Percentiles rank a stretch among this genome's conserved stretches.
phyloP scores from a whole-genome alignment of 1,140 invertebrate genomes.

The Agrypnia vestita region DNA sequence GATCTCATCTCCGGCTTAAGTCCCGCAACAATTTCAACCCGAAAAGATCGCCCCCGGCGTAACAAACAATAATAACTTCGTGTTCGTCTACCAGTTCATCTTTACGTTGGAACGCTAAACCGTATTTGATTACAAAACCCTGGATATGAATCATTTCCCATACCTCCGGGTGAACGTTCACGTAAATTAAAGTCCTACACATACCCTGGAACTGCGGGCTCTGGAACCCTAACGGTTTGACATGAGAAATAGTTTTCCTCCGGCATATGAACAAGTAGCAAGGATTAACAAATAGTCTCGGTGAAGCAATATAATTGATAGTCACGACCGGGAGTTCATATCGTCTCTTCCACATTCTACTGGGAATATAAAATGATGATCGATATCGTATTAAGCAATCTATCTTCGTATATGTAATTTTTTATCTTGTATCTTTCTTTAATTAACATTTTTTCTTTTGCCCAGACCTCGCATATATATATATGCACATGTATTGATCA shows the following conservation, averaged over 20 bases:
- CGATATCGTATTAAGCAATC: not conserved
- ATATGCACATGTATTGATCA: too few relatives aligned
- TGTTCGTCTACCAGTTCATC: constrained; percentile 30
- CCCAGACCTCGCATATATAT: too few relatives aligned
- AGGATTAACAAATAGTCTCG: constrained; percentile 52
- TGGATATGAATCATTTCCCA: constrained; percentile 47
- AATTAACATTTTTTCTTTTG: too few relatives aligned
- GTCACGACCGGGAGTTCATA: constrained; percentile 45
- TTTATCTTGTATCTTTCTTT: too few relatives aligned
- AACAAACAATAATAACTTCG: constrained; percentile 42
- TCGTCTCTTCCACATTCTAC: not conserved
- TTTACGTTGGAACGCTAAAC: constrained; percentile 42
- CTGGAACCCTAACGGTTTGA: constrained; percentile 23
- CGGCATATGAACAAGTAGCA: constrained; percentile 46
- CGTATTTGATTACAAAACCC: constrained; percentile 54
- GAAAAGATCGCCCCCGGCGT: constrained; percentile 17
- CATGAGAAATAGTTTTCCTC: constrained; percentile 52
- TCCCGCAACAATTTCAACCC: constrained; percentile 3
- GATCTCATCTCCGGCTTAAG: constrained; percentile 10
- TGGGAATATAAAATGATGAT: not conserved
- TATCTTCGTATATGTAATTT: too few relatives aligned
- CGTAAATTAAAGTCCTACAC: constrained; percentile 49
- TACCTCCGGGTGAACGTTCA: constrained; percentile 21
- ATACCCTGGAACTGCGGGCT: constrained; percentile 43
- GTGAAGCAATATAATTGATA: constrained; percentile 54